These are phyloP conservation scores for Mormyrops boulengeri DNA, from an alignment of 2,797 vertebrate genomes.

Conservation along the genomic window DNA sequence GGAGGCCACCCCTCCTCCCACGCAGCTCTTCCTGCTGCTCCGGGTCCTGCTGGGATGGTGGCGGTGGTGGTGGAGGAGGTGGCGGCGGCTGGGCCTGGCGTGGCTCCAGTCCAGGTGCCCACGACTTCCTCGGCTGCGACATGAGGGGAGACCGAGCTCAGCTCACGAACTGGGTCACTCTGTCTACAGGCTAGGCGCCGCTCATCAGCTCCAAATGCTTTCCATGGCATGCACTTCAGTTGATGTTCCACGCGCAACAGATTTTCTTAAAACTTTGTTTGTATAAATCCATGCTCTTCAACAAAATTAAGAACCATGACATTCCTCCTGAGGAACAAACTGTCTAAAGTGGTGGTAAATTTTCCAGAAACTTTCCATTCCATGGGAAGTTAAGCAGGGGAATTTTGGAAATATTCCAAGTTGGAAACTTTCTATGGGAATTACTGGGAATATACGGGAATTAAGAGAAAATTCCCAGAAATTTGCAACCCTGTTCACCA, in stretches of 20 bases:
- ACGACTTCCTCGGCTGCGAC: conserved; percentile 58
- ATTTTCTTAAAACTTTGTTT: not conserved
- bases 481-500: not conserved
- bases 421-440: not conserved
- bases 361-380: not conserved
- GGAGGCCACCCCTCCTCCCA: conserved; percentile 45
- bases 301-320: not conserved
- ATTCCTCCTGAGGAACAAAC: not conserved
- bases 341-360: not conserved
- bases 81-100: conserved; percentile 36
- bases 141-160: conserved; percentile 34
- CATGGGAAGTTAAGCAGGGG: not conserved
- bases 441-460: not conserved
- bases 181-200: conserved; percentile 38
- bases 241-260: not conserved
- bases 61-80: conserved; percentile 16
- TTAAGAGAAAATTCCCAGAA: not conserved
- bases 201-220: conserved; percentile 20
- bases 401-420: not conserved
- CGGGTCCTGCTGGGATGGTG: conserved; percentile 39
- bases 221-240: not conserved
- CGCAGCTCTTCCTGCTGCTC: conserved; percentile 27
- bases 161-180: conserved; percentile 26
- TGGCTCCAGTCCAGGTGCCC: conserved; percentile 47
- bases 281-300: not conserved